Conservation (phyloP, 1,140 invertebrate genomes). For the Choristoneura fumiferana region DNA sequence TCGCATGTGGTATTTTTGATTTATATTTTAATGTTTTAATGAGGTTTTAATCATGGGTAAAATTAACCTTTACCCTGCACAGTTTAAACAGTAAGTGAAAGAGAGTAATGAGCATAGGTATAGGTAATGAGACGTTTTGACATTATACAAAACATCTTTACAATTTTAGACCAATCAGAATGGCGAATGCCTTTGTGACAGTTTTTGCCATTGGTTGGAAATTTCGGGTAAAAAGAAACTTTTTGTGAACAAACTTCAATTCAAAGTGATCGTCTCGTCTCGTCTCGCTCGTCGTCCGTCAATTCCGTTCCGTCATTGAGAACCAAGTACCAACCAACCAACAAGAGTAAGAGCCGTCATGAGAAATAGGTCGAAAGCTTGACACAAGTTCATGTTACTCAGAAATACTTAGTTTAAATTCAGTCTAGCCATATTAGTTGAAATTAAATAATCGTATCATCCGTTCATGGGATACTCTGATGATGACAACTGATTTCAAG, state of each 20-base stretch:
- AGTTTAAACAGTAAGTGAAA: too few relatives aligned
- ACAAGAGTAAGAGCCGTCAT: conserved; percentile 15
- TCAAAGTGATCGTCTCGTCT: conserved; percentile 1
- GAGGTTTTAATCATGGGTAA: too few relatives aligned
- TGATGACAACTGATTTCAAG: conserved; percentile 44
- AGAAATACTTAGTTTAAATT: conserved; percentile 18
- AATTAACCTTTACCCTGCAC: too few relatives aligned
- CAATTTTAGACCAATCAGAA: not conserved
- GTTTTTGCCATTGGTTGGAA: not conserved
- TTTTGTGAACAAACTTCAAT: not conserved
- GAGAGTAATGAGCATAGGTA: too few relatives aligned
- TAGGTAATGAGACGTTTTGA: too few relatives aligned
- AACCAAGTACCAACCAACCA: conserved; percentile 6
- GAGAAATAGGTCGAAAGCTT: conserved; percentile 18
- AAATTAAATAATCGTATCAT: not conserved
- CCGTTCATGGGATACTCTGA: conserved; percentile 24
- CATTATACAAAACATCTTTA: too few relatives aligned
- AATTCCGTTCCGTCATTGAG: too few relatives aligned
- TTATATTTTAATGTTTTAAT: too few relatives aligned
- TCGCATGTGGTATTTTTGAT: too few relatives aligned
- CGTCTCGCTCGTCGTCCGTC: not conserved
- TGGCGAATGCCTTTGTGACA: not conserved
- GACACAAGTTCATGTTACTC: conserved; percentile 16
- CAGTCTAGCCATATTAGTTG: conserved; percentile 7
- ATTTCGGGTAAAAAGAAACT: not conserved